Evolutionary conservation across 92 coral and sea anemone genomes (phyloP), one percentile per base, ranked within the genome.

Genomic region (Bergia puertoricense): DNA sequence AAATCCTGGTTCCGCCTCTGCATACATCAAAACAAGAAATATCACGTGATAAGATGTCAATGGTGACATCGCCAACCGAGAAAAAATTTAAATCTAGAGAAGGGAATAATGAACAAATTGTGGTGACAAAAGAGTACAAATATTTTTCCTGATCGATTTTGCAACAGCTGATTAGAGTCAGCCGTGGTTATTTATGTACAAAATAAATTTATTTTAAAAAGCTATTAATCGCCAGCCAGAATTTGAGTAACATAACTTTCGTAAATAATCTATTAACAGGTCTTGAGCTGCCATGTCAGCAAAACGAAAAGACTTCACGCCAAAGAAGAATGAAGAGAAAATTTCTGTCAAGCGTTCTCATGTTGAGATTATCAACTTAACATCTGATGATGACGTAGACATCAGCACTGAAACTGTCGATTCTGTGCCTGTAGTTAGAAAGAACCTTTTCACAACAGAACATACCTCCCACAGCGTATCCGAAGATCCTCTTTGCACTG

Each of bases 241-340:
- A 72, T 30, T 37, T 72, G 15, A 7, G 78, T 74, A 74, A 74
- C 23, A 74, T 13, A 74, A 74, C 78, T 39, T 74, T 74, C 78
- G 78, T 74, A 40, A 74, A 74, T 37, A 39, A 74, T 74, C 30
- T 15, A 74, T 41, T 15, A 40, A 74, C 78, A 48, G 84, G 84
- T 57, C 42, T 79, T 79, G 67, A 57, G 62, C 84, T 57, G 69
- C 66, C 8, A 77, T 78, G 85, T 45, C 76, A 87, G 38, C 74
- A 13, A 87, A 87, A 78, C 23, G 77, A 65, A 86, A 86, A 86
- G 66, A 86, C 81, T 86, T 86, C 74, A 86, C 86, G 23, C 90
- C 86, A 23, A 86, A 78, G 78, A 79, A 86, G 85, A 71, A 86
- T 77, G 85, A 86, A 67, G 89, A 86, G 73, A 39, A 54, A 20